Conservation (phyloP, 2,888 invertebrate species). For the Parnassius mnemosyne region DNA sequence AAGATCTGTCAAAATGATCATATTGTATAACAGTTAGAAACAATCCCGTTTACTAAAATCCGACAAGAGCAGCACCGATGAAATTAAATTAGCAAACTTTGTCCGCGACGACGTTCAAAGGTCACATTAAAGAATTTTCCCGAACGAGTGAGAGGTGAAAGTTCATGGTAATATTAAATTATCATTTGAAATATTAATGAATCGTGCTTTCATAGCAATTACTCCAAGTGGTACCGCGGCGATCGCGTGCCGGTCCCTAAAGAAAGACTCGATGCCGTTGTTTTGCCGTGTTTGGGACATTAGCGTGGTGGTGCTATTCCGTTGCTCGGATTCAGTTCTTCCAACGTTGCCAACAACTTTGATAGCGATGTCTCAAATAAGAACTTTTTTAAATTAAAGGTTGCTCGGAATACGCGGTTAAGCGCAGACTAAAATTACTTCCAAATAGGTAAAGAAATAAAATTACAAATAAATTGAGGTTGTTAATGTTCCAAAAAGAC, state of each 20-base stretch:
- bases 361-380: too few species aligned
- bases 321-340: conserved; percentile 3
- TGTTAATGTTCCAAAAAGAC: too few species aligned
- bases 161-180: conserved; percentile 67
- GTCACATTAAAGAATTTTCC: conserved; percentile 52
- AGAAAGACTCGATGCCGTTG: conserved; percentile 48
- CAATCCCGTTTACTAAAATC: conserved; percentile 28
- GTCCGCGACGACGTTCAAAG: conserved; percentile 45
- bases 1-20: conserved; percentile 2
- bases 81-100: conserved; percentile 42
- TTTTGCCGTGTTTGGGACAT: conserved; percentile 35
- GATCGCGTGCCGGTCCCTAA: conserved; percentile 59
- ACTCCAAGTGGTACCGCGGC: conserved; percentile 64
- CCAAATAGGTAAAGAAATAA: too few species aligned
- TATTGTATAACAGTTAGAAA: conserved; percentile 22
- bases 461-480: too few species aligned
- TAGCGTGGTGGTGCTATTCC: conserved; percentile 28
- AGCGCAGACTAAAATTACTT: too few species aligned
- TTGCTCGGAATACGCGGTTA: too few species aligned
- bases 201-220: conserved; percentile 55
- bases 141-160: conserved; percentile 56
- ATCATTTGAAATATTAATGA: conserved; percentile 66
- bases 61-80: conserved; percentile 20
- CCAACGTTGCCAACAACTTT: too few species aligned
- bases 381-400: too few species aligned